Percentiles rank a stretch among this genome's conserved stretches.
phyloP scores from a whole-genome alignment of 2,797 vertebrate species.

The Botia almorhae region DNA sequence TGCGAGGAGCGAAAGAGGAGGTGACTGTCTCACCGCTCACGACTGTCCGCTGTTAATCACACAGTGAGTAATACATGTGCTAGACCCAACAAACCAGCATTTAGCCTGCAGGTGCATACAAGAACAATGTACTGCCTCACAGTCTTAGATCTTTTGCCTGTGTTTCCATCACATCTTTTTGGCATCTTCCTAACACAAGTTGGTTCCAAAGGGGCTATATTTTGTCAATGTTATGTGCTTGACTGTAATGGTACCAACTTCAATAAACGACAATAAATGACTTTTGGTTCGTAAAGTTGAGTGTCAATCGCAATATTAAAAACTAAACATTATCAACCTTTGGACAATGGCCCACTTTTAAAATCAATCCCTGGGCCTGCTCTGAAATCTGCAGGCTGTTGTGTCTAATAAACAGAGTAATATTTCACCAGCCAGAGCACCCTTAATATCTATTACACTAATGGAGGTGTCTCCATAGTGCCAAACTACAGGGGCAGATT shows the following conservation, averaged over 20 bases:
- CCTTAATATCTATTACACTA: constrained; percentile 40
- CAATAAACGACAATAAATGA: neutral
- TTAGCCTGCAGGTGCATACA: constrained; percentile 2
- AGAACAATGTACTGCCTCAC: constrained; percentile 6
- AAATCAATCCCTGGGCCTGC: constrained; percentile 19
- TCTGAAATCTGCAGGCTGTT: constrained; percentile 13
- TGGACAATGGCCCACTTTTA: neutral
- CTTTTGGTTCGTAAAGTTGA: neutral
- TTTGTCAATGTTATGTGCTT: neutral
- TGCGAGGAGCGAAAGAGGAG: constrained; percentile 27
- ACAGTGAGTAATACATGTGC: constrained; percentile 24
- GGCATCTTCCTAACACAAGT: neutral
- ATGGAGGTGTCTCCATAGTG: constrained; percentile 43
- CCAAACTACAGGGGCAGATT: constrained; percentile 39
- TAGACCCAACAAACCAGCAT: constrained; percentile 17
- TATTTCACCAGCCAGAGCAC: constrained; percentile 36
- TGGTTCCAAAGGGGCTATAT: neutral
- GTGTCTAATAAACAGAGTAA: constrained; percentile 44
- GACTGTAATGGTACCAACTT: neutral
- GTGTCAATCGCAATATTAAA: neutral
- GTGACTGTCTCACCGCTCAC: constrained; percentile 13
- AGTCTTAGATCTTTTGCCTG: neutral
- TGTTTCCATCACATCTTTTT: neutral
- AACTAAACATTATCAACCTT: neutral
- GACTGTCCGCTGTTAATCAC: constrained; percentile 26